Percentiles rank a stretch among this genome's conserved stretches.
These are phyloP conservation scores for Pogonognathellus flavescens DNA, from an alignment of 1,140 invertebrate genomes.

Conservation along the genomic window DNA sequence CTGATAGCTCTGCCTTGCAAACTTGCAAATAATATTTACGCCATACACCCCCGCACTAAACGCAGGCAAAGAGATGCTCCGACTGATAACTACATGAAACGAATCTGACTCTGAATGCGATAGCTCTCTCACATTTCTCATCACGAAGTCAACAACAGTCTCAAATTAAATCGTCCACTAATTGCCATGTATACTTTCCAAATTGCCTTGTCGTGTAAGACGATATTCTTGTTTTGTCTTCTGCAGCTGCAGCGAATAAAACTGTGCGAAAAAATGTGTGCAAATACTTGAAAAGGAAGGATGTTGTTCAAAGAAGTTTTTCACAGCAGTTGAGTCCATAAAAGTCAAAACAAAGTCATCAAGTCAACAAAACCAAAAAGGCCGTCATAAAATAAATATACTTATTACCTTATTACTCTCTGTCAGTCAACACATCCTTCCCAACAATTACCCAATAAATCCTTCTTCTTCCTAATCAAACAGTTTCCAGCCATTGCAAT, in stretches of 20 bases:
- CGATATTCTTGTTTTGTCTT: not conserved
- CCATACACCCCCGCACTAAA: too few relatives aligned
- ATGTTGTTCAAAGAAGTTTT: slow-evolving; percentile 32
- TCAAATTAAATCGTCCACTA: slow-evolving; percentile 12
- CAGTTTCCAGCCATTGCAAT: not conserved
- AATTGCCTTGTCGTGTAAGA: slow-evolving; percentile 35
- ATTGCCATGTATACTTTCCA: slow-evolving; percentile 3
- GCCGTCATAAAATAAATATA: not conserved
- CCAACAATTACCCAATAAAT: not conserved
- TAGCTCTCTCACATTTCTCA: not conserved
- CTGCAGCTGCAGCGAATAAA: not conserved
- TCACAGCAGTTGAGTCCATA: not conserved
- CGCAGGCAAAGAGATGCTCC: not conserved
- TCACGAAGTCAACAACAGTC: slow-evolving; percentile 9
- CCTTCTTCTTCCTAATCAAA: not conserved
- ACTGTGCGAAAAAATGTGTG: not conserved
- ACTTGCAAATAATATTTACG: too few relatives aligned
- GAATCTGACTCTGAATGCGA: not conserved
- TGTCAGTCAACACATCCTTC: not conserved
- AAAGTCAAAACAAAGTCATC: not conserved
- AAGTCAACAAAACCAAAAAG: slow-evolving; percentile 15
- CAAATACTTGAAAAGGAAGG: not conserved
- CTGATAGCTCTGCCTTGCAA: too few relatives aligned
- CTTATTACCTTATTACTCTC: not conserved
- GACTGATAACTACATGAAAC: not conserved